A percentile compares a stretch with the other conserved stretches of the same genome.
Evolutionary conservation across 1,140 invertebrate species (phyloP).

Genomic region (Oreohelix idahoensis): DNA sequence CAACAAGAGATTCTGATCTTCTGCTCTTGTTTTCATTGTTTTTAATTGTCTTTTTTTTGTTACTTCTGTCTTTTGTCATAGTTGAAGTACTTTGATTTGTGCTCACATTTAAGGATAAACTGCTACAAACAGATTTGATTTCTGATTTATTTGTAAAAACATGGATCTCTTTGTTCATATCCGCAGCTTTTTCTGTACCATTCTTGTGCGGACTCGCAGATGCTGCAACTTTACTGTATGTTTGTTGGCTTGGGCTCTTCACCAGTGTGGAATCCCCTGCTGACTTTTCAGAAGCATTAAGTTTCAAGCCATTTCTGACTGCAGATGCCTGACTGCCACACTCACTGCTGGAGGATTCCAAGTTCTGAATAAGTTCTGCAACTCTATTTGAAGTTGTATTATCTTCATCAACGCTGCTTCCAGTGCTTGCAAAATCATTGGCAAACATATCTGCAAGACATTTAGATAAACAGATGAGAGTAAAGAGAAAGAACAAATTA

Average conservation of each 20-base stretch:
- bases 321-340: neutral
- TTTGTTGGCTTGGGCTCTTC: neutral
- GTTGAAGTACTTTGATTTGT: neutral
- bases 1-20: neutral
- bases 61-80: too few relatives aligned
- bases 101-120: neutral
- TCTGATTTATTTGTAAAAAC: neutral
- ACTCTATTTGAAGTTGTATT: neutral
- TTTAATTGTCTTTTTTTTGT: neutral
- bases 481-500: too few relatives aligned
- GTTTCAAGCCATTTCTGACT: neutral
- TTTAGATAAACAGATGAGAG: too few relatives aligned
- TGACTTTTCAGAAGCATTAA: neutral
- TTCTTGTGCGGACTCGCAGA: neutral
- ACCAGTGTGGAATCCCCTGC: neutral
- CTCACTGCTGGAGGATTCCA: conserved; percentile 22
- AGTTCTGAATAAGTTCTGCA: neutral
- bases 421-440: conserved; percentile 5
- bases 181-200: neutral
- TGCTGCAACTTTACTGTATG: neutral
- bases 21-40: neutral
- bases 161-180: neutral
- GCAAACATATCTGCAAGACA: neutral
- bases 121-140: neutral
- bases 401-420: conserved; percentile 25